Conservation (phyloP, 2,888 invertebrate species). For the Buathra laborator region DNA sequence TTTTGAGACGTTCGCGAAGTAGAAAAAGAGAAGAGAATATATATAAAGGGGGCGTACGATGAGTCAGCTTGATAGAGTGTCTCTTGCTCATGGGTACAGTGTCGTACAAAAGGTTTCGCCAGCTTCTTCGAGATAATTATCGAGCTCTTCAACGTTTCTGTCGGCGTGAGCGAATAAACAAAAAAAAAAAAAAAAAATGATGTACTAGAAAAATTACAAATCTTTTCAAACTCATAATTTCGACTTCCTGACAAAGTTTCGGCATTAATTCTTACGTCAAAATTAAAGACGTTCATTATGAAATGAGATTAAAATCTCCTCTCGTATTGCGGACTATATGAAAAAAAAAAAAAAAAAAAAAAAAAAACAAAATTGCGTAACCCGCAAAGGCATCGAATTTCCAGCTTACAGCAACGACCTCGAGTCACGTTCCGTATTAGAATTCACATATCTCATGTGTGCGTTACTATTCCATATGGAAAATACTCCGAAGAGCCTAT, state of each 20-base stretch:
- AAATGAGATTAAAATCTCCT: slow-evolving; percentile 46
- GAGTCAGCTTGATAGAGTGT: slow-evolving; percentile 57
- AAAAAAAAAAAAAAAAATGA: neutral
- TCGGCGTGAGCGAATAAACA: neutral
- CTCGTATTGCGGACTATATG: neutral
- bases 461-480: slow-evolving; percentile 26
- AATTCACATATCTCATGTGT: slow-evolving; percentile 29
- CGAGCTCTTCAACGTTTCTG: neutral
- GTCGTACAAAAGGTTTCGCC: slow-evolving; percentile 39
- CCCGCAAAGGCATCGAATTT: slow-evolving; percentile 27
- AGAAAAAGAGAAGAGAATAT: slow-evolving; percentile 32
- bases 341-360: too few species aligned
- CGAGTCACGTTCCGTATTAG: slow-evolving; percentile 59
- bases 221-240: neutral
- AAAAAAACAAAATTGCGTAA: slow-evolving; percentile 45
- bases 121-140: slow-evolving; percentile 12
- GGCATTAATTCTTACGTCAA: slow-evolving; percentile 9
- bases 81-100: slow-evolving; percentile 43
- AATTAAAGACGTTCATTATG: slow-evolving; percentile 24
- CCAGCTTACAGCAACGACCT: slow-evolving; percentile 38
- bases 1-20: slow-evolving; percentile 44
- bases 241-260: neutral
- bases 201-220: slow-evolving; percentile 16
- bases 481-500: slow-evolving; percentile 27
- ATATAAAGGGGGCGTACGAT: slow-evolving; percentile 39